Evolutionary conservation across 37 sponge, comb jelly and placozoan genomes (phyloP), one percentile per base, ranked within the genome.

Genomic region (Cladorhizidae sp.): DNA sequence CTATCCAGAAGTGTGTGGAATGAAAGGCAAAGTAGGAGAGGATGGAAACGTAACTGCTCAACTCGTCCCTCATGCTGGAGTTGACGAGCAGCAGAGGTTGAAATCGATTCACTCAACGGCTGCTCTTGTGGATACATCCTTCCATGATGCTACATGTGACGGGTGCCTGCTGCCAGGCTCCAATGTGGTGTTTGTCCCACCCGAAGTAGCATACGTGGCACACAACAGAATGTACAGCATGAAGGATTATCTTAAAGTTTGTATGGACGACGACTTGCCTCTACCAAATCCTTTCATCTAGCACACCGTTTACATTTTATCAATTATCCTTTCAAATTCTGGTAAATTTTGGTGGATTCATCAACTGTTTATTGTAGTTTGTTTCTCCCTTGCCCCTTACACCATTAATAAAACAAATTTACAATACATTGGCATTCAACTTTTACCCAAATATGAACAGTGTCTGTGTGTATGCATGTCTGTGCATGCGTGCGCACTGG

Each of bases 1-100:
- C 55, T 73, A 54, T 51, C 74, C 74, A 42, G 74, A 51, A 17
- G 51, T 36, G 2, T 72, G 72, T 72, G 72, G 72, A 6, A 40
- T 72, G n/a, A 43, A 20, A 72, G 37, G 29, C 7, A 18, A 45
- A 67, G 26, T 8, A 37, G 68, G 38, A 38, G 52, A 5, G 22
- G 68, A 67, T 67, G 68, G 68, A 9, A 67, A 67, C 15, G 39
- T 67, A 6, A 67, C 68, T 6, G 26, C 18, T 18, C 52, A 31
- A 32, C 55, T 73, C 7, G 35, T 52, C 25, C 22, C 55, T 26
- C 35, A 73, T 29, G 51, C 25, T 1, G 0, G 55, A 32, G 28
- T 22, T 50, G 52, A 54, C 15, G 20, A 20, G 29, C 6, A 50
- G 28, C 55, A 51, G 26, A 11, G 39, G n/a, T 67, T 67, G 18